phyloP scores from a whole-genome alignment of 2,888 invertebrate species.

The Agrypnus murinus region DNA sequence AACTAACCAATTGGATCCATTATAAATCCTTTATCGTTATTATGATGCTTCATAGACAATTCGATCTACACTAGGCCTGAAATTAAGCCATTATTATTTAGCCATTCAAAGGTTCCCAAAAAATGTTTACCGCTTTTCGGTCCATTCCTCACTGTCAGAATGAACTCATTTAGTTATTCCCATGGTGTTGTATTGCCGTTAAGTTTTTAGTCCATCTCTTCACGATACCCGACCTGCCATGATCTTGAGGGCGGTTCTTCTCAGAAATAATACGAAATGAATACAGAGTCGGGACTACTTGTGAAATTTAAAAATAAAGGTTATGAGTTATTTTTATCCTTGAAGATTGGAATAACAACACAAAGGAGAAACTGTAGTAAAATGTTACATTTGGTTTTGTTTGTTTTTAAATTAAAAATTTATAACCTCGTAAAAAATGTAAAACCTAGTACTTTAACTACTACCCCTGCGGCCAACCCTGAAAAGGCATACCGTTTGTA shows the following conservation, averaged over 20 bases:
- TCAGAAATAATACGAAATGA: slow-evolving; percentile 1
- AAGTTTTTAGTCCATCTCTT: slow-evolving; percentile 22
- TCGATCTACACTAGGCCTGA: slow-evolving; percentile 12
- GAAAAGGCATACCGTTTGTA: too few species aligned
- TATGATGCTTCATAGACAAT: slow-evolving; percentile 1
- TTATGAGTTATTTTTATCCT: too few species aligned
- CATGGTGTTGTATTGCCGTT: slow-evolving; percentile 25
- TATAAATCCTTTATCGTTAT: slow-evolving; percentile 18
- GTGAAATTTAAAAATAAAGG: background rate
- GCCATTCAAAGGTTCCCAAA: background rate
- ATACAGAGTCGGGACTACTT: background rate
- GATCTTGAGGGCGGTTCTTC: slow-evolving; percentile 18
- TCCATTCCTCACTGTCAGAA: slow-evolving; percentile 27
- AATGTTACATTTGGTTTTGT: too few species aligned
- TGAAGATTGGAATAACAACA: too few species aligned
- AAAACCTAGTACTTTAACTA: too few species aligned
- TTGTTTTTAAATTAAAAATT: too few species aligned
- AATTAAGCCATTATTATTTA: slow-evolving; percentile 28
- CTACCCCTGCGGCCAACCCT: too few species aligned
- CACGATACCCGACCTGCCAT: slow-evolving; percentile 7
- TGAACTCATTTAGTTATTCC: slow-evolving; percentile 29
- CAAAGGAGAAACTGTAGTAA: too few species aligned
- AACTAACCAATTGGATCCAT: slow-evolving; percentile 9
- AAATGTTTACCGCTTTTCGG: slow-evolving; percentile 7
- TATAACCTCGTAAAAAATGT: too few species aligned